phyloP scores from a whole-genome alignment of 2,888 invertebrate species.

The Tholera decimalis region DNA sequence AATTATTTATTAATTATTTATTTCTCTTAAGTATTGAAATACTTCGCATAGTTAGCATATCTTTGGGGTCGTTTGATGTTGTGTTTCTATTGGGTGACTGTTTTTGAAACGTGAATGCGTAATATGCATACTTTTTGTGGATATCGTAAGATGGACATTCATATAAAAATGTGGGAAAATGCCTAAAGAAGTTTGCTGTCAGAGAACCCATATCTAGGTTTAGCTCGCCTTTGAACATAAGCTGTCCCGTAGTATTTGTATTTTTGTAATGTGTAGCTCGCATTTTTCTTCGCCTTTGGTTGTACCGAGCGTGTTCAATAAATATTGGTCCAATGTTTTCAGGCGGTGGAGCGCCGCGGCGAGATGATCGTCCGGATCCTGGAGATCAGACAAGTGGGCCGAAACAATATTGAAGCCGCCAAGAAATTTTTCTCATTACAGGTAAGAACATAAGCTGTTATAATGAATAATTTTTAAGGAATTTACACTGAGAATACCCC shows the following conservation, averaged over 20 bases:
- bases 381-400: conserved; percentile 96
- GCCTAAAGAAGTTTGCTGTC: no score
- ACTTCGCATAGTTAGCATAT: conserved; percentile 29
- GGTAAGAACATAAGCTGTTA: conserved; percentile 83
- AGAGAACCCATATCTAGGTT: no score
- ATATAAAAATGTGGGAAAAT: no score
- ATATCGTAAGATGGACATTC: neutral
- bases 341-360: conserved; percentile 97
- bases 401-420: conserved; percentile 96
- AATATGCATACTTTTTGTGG: neutral
- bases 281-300: neutral
- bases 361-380: conserved; percentile 98
- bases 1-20: conserved; percentile 43
- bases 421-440: conserved; percentile 96
- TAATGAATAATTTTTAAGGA: no score
- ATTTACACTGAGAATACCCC: no score
- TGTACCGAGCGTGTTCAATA: conserved; percentile 43
- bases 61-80: conserved; percentile 27
- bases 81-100: conserved; percentile 6
- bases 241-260: no score
- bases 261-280: no score
- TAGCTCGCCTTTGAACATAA: no score
- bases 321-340: conserved; percentile 61
- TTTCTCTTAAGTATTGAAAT: conserved; percentile 36
- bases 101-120: conserved; percentile 5